Conservation (phyloP, 2,797 vertebrate genomes). For the Tachyglossus aculeatus region DNA sequence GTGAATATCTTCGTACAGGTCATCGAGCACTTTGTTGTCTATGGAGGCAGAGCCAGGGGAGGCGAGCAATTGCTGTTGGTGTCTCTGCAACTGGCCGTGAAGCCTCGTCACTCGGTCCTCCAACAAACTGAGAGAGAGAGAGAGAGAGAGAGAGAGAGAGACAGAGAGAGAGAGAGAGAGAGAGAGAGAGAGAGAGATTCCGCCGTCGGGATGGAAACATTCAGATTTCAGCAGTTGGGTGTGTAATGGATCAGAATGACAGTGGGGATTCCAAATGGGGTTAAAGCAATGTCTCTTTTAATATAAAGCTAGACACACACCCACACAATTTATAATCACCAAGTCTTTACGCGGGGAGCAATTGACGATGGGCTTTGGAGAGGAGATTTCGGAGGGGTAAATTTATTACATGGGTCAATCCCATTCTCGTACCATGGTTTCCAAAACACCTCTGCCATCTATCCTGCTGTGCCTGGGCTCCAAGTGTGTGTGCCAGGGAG, state of each 20-base stretch:
- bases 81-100: slow-evolving; percentile 94
- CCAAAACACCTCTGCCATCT: slow-evolving; percentile 35
- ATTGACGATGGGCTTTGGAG: slow-evolving; percentile 32
- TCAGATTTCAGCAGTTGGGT: too few species aligned
- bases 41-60: slow-evolving; percentile 82
- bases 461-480: slow-evolving; percentile 28
- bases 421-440: slow-evolving; percentile 39
- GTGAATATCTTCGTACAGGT: slow-evolving; percentile 99
- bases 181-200: too few species aligned
- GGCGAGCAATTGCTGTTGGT: slow-evolving; percentile 94
- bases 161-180: too few species aligned
- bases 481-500: slow-evolving; percentile 29
- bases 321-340: too few species aligned
- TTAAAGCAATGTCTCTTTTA: too few species aligned
- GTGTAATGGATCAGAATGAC: too few species aligned
- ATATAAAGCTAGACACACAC: too few species aligned
- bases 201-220: too few species aligned
- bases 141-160: too few species aligned
- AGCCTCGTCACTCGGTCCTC: slow-evolving; percentile 95
- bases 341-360: too few species aligned
- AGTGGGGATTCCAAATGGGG: too few species aligned
- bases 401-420: slow-evolving; percentile 20
- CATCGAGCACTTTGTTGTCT: slow-evolving; percentile 92
- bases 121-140: slow-evolving; percentile 81
- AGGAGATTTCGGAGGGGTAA: slow-evolving; percentile 22